Evolutionary conservation across 1,140 invertebrate species (phyloP).

Genomic region (Drosophila murphyi): DNA sequence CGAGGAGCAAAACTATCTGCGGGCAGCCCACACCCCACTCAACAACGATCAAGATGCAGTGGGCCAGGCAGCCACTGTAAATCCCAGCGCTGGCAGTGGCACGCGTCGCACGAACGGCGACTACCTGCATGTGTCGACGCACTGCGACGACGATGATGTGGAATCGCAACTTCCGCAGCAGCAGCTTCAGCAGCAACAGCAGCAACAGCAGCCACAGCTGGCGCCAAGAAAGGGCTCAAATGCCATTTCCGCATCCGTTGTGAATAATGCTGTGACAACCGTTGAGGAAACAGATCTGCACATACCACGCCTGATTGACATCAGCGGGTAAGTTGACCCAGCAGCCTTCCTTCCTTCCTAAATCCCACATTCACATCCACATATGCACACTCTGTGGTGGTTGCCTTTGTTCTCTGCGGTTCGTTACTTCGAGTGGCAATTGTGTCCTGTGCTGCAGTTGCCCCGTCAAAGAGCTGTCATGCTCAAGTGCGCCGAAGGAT

Average conservation of each 20-base stretch:
- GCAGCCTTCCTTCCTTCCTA: neutral
- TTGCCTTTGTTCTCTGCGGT: constrained; percentile 67
- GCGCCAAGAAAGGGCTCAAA: constrained; percentile 45
- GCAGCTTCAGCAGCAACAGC: constrained; percentile 1
- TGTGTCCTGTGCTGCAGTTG: constrained; percentile 63
- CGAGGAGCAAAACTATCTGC: constrained; percentile 69
- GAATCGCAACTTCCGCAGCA: constrained; percentile 78
- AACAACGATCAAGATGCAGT: constrained; percentile 53
- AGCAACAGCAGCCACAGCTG: constrained; percentile 3
- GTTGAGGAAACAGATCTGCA: constrained; percentile 86
- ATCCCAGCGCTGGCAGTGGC: constrained; percentile 68
- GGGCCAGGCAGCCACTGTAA: constrained; percentile 72
- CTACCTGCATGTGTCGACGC: constrained; percentile 88
- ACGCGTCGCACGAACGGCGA: constrained; percentile 87
- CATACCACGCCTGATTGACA: constrained; percentile 86
- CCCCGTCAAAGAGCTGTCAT: constrained; percentile 75
- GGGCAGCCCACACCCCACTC: constrained; percentile 66
- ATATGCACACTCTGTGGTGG: too few relatives aligned
- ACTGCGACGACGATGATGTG: constrained; percentile 86
- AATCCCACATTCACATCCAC: neutral
- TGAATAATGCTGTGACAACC: constrained; percentile 62
- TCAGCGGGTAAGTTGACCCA: constrained; percentile 78
- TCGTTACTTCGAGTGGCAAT: constrained; percentile 82
- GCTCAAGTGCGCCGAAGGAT: constrained; percentile 60
- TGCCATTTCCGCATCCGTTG: constrained; percentile 42